Conservation (phyloP, 1,140 invertebrate species). For the Drosophila pachea region DNA sequence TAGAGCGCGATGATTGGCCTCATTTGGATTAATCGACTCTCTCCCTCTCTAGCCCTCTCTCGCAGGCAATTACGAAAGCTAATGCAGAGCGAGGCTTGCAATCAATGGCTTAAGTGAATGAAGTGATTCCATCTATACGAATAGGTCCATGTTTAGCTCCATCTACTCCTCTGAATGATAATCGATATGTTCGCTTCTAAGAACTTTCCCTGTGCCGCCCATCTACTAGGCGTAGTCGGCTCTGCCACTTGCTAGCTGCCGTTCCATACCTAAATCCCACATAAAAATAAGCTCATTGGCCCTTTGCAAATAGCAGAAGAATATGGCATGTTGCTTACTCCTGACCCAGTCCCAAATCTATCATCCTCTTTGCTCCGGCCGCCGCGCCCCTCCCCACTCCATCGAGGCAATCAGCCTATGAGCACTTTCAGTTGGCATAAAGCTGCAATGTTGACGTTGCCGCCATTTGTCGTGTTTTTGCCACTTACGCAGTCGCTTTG, state of each 20-base stretch:
- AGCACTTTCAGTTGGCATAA: constrained; percentile 27
- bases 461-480: constrained; percentile 54
- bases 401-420: constrained; percentile 21
- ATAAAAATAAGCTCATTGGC: not conserved
- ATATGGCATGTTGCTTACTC: constrained; percentile 9
- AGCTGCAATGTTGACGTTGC: constrained; percentile 35
- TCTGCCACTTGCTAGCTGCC: no score
- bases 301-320: not conserved
- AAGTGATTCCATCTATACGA: not conserved
- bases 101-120: not conserved
- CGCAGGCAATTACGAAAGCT: constrained; percentile 10
- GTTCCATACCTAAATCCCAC: not conserved
- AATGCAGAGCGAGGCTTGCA: not conserved
- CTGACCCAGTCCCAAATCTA: constrained; percentile 9
- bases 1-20: constrained; percentile 73
- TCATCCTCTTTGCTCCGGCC: constrained; percentile 11
- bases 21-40: constrained; percentile 76
- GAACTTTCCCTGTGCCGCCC: not conserved
- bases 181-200: not conserved
- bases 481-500: constrained; percentile 63
- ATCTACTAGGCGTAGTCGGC: no score
- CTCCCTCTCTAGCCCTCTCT: constrained; percentile 17
- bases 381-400: not conserved
- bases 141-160: no score
- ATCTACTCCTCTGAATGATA: not conserved